A percentile compares a stretch with the other conserved stretches of the same genome.
Conservation (phyloP, 2,797 vertebrate genomes). For the Enteromius paludinosus region DNA sequence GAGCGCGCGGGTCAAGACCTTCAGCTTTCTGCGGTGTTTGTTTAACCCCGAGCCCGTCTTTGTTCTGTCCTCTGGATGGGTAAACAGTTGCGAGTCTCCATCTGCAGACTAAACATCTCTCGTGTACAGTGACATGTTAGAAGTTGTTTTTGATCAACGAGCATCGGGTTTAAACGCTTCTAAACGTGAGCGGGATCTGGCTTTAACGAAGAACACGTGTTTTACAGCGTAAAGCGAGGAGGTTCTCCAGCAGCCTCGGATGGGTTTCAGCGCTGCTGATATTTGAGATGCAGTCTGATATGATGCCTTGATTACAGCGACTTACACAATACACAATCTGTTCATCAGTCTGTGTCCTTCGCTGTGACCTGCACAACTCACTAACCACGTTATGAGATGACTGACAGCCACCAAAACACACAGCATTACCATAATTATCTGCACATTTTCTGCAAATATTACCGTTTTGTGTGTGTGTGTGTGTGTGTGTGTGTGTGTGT, state of each 20-base stretch:
- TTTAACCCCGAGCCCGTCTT: constrained; percentile 3
- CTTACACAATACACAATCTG: constrained; percentile 56
- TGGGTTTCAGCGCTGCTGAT: constrained; percentile 27
- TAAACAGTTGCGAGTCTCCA: constrained; percentile 21
- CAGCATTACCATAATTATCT: neutral
- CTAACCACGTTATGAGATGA: neutral
- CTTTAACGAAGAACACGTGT: constrained; percentile 55
- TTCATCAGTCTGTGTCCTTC: constrained; percentile 56
- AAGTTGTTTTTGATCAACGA: constrained; percentile 28
- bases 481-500: neutral
- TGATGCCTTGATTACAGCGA: constrained; percentile 49
- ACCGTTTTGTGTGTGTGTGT: neutral
- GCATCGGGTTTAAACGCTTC: constrained; percentile 15
- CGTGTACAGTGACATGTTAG: constrained; percentile 19
- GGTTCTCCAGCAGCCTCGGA: constrained; percentile 13
- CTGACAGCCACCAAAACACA: neutral
- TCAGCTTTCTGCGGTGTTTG: neutral
- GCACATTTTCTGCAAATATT: neutral
- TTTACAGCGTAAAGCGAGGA: constrained; percentile 35
- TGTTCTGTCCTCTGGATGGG: constrained; percentile 8
- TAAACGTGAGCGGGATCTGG: constrained; percentile 2
- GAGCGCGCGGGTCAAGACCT: constrained; percentile 21
- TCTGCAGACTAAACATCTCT: constrained; percentile 29
- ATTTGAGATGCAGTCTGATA: constrained; percentile 47
- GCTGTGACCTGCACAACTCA: constrained; percentile 47